A percentile compares a stretch with the other conserved stretches of the same genome.
Evolutionary conservation across 1,140 invertebrate species (phyloP).

Genomic region (Pachypsylla venusta): DNA sequence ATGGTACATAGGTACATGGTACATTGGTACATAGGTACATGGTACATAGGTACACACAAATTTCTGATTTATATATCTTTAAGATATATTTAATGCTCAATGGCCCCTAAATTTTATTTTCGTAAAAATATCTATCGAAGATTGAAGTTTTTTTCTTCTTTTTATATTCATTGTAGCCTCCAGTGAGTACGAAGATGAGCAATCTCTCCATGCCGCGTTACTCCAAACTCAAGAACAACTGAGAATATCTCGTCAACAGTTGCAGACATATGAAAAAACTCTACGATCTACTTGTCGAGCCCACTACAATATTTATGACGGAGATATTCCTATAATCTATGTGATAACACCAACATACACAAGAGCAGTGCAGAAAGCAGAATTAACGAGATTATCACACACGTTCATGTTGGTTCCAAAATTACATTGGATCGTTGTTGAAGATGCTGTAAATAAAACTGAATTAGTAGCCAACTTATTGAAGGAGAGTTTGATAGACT

Average conservation of each 20-base stretch:
- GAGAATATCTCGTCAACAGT: background rate
- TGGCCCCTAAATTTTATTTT: too few relatives aligned
- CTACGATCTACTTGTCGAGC: background rate
- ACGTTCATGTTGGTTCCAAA: constrained; percentile 75
- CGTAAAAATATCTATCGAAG: too few relatives aligned
- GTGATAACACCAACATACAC: constrained; percentile 87
- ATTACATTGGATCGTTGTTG: constrained; percentile 91
- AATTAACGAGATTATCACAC: constrained; percentile 80
- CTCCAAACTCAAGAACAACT: background rate
- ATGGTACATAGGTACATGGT: too few relatives aligned
- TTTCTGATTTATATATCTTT: too few relatives aligned
- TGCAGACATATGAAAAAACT: background rate
- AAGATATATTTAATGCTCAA: too few relatives aligned
- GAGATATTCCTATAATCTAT: constrained; percentile 46
- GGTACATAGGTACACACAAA: too few relatives aligned
- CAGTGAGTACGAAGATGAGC: too few relatives aligned
- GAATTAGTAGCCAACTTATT: constrained; percentile 68
- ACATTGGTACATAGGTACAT: too few relatives aligned
- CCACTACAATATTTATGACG: background rate
- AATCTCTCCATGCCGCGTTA: background rate
- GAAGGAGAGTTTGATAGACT: constrained; percentile 46
- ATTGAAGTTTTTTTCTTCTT: too few relatives aligned
- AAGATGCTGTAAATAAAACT: constrained; percentile 66
- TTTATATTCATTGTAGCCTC: too few relatives aligned
- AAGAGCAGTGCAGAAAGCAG: constrained; percentile 84